These are phyloP conservation scores for Piprites chloris DNA, from an alignment of 2,113 vertebrate genomes.

Conservation along the genomic window DNA sequence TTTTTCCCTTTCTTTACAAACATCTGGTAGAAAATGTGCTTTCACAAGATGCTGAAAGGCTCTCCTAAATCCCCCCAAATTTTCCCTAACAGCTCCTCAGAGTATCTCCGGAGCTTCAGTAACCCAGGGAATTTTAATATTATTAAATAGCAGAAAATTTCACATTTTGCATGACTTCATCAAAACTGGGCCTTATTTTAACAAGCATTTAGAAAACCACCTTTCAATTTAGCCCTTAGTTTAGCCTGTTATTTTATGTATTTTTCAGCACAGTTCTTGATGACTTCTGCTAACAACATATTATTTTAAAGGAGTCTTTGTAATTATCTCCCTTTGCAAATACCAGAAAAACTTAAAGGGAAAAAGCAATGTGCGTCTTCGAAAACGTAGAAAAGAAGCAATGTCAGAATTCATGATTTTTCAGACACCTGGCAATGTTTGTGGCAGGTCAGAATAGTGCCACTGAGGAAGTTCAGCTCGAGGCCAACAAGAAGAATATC, in stretches of 20 bases:
- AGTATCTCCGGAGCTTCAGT: not conserved
- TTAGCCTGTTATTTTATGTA: not conserved
- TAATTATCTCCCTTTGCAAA: not conserved
- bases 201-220: not conserved
- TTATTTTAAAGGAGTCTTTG: not conserved
- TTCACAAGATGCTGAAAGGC: conserved; percentile 50
- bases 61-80: conserved; percentile 11
- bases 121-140: not conserved
- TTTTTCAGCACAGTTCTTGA: not conserved
- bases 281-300: not conserved
- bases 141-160: conserved; percentile 3
- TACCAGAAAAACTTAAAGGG: not conserved
- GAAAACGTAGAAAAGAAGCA: not conserved
- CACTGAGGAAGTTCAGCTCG: not conserved
- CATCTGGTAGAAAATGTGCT: conserved; percentile 58
- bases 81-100: conserved; percentile 8
- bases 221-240: not conserved
- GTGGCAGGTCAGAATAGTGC: not conserved
- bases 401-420: not conserved
- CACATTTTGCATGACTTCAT: conserved; percentile 2
- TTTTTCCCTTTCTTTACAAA: conserved; percentile 31
- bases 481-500: not conserved
- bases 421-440: accelerated
- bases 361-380: not conserved
- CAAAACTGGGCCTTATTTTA: not conserved